Conservation (phyloP, 2,888 invertebrate genomes). For the Habroteleia sp. region DNA sequence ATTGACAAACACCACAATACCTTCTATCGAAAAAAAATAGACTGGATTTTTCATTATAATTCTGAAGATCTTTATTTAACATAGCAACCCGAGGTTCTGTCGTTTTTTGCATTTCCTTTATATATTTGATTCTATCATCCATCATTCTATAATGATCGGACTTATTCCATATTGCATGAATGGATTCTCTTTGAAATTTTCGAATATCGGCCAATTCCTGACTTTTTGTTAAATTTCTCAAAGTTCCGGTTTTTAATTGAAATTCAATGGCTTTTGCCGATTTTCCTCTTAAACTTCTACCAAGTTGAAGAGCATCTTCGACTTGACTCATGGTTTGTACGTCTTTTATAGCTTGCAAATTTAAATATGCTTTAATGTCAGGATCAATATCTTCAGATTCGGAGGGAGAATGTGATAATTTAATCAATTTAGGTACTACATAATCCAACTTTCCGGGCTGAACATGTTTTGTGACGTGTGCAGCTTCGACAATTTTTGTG, state of each 20-base stretch:
- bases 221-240: conserved; percentile 83
- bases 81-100: conserved; percentile 83
- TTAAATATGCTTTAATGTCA: conserved; percentile 70
- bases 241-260: conserved; percentile 78
- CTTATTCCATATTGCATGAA: conserved; percentile 73
- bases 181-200: conserved; percentile 75
- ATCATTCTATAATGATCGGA: conserved; percentile 80
- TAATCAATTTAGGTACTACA: conserved; percentile 53
- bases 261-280: conserved; percentile 87
- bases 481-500: conserved; percentile 84
- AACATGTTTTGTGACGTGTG: conserved; percentile 85
- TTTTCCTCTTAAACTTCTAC: conserved; percentile 85
- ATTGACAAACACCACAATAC: conserved; percentile 80
- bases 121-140: conserved; percentile 79
- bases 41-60: conserved; percentile 84
- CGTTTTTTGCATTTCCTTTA: conserved; percentile 83
- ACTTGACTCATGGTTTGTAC: conserved; percentile 71
- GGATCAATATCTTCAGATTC: conserved; percentile 59
- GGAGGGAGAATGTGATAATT: conserved; percentile 57
- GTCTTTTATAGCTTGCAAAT: conserved; percentile 71
- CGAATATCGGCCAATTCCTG: conserved; percentile 80
- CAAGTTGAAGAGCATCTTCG: conserved; percentile 72
- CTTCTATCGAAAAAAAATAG: conserved; percentile 85
- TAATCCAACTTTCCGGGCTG: conserved; percentile 74
- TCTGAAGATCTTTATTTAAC: conserved; percentile 84